Conservation (phyloP, 2,113 vertebrate species). For the Cariama cristata region DNA sequence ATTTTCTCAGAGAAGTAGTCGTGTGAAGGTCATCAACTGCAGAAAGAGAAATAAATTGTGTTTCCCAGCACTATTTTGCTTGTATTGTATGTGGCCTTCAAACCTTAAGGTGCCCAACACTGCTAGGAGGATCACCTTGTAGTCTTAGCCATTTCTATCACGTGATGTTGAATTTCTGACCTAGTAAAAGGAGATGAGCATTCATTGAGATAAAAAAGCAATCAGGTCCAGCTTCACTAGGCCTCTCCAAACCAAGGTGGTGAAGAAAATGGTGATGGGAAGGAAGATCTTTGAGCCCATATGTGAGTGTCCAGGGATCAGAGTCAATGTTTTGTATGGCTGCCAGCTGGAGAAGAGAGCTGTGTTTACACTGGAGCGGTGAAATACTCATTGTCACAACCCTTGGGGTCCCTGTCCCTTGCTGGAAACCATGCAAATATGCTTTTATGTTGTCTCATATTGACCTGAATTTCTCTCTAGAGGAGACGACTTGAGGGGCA, state of each 20-base stretch:
- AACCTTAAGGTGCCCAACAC: background rate
- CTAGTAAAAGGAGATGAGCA: background rate
- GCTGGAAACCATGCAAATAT: background rate
- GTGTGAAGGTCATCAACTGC: background rate
- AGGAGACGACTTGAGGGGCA: background rate
- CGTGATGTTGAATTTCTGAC: background rate
- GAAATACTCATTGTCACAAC: background rate
- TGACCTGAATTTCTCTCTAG: background rate
- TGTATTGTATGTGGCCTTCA: background rate
- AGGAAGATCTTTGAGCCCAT: background rate
- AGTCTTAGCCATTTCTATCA: background rate
- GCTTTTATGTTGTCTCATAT: accelerated
- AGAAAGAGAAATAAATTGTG: background rate
- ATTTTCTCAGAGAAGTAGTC: background rate
- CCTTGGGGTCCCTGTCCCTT: background rate
- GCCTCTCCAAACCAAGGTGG: background rate
- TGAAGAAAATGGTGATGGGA: background rate
- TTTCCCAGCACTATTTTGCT: background rate
- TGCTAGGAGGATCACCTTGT: background rate
- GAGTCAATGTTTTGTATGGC: background rate
- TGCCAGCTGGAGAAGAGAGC: background rate
- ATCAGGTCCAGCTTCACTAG: background rate
- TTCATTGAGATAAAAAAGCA: background rate
- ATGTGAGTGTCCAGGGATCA: background rate
- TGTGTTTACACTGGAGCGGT: background rate